Conservation (phyloP, 1,140 invertebrate genomes). For the Trichonephila clavipes region DNA sequence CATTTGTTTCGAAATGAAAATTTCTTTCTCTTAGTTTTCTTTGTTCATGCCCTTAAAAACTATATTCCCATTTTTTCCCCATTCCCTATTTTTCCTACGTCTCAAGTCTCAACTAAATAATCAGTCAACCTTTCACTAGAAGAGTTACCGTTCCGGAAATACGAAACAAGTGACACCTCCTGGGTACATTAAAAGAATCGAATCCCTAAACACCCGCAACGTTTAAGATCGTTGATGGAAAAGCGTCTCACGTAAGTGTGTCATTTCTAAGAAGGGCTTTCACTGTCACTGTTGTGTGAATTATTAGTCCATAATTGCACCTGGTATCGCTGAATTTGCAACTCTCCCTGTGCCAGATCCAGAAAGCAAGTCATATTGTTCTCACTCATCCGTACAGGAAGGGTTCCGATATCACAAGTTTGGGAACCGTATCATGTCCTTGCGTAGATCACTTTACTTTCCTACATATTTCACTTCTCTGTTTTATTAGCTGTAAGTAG, state of each 20-base stretch:
- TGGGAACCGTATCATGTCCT: conserved; percentile 73
- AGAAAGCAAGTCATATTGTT: conserved; percentile 67
- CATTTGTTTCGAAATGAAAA: neutral
- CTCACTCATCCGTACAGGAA: conserved; percentile 68
- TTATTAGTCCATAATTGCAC: conserved; percentile 67
- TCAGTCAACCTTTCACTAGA: conserved; percentile 10
- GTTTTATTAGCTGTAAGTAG: conserved; percentile 50
- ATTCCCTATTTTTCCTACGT: neutral
- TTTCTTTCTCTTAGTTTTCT: neutral
- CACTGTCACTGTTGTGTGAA: conserved; percentile 52
- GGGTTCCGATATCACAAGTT: conserved; percentile 67
- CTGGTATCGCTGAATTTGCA: conserved; percentile 41
- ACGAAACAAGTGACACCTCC: neutral
- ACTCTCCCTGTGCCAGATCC: conserved; percentile 52
- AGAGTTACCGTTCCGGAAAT: conserved; percentile 2
- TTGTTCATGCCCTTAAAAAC: conserved; percentile 40
- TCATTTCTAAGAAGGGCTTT: conserved; percentile 43
- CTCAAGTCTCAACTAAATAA: conserved; percentile 15
- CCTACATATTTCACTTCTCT: conserved; percentile 42
- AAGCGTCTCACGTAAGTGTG: conserved; percentile 13
- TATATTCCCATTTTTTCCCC: conserved; percentile 24
- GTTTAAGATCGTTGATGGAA: conserved; percentile 19
- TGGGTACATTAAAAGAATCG: neutral
- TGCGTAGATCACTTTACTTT: conserved; percentile 54
- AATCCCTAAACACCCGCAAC: neutral